Percentiles rank a stretch among this genome's conserved stretches.
These are phyloP conservation scores for Acrocephalus arundinaceus DNA, from an alignment of 2,113 vertebrate genomes.

Conservation along the genomic window DNA sequence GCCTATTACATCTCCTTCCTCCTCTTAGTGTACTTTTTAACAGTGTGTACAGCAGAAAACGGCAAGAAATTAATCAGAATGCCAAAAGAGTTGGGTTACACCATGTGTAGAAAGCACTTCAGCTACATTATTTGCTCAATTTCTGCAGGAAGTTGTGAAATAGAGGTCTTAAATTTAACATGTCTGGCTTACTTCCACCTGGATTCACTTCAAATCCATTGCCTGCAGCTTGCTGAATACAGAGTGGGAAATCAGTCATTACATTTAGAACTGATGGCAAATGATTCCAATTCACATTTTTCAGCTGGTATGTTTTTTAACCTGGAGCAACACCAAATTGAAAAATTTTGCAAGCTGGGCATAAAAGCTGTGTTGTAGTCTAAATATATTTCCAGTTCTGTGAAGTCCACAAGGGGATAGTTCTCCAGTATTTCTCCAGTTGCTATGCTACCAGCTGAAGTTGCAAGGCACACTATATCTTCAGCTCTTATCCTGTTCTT, in stretches of 20 bases:
- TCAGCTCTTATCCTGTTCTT: not conserved
- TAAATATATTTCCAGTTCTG: conserved; percentile 63
- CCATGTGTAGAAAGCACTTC: conserved; percentile 68
- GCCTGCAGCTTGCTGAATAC: conserved; percentile 70
- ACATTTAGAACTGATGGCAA: conserved; percentile 72
- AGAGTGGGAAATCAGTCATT: conserved; percentile 77
- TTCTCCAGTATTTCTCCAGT: conserved; percentile 41
- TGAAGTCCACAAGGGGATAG: conserved; percentile 51
- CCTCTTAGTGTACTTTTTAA: conserved; percentile 45
- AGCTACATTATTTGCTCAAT: conserved; percentile 75
- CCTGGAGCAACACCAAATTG: conserved; percentile 71
- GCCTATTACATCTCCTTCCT: conserved; percentile 40
- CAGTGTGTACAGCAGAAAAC: conserved; percentile 41
- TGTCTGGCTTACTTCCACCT: conserved; percentile 76
- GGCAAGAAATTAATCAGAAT: conserved; percentile 58
- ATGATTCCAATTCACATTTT: conserved; percentile 74
- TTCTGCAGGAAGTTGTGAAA: conserved; percentile 76
- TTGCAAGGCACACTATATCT: not conserved
- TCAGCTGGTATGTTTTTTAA: conserved; percentile 72
- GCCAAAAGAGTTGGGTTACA: conserved; percentile 62
- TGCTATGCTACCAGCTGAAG: conserved; percentile 20
- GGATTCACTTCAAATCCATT: conserved; percentile 72
- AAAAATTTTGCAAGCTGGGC: conserved; percentile 69
- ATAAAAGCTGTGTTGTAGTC: conserved; percentile 48
- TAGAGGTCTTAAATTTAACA: conserved; percentile 75